Percentiles rank a stretch among this genome's conserved stretches.
Evolutionary conservation across 2,113 vertebrate species (phyloP).

Genomic region (Coptodon rendalli): DNA sequence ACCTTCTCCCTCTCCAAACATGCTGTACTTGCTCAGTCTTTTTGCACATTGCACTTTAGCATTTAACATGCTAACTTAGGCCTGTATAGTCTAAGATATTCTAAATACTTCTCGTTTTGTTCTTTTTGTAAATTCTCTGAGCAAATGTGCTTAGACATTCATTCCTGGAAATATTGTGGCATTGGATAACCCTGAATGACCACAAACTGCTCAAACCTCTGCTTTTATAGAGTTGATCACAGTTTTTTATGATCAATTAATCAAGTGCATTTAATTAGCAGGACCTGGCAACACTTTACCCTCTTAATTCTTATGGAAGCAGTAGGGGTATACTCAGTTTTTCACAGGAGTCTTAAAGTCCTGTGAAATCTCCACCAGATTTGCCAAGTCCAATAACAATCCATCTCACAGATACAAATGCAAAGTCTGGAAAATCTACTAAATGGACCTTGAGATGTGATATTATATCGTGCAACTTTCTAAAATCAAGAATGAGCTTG

Average conservation of each 20-base stretch:
- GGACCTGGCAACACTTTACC: background rate
- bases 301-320: background rate
- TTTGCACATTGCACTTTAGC: background rate
- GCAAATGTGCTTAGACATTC: background rate
- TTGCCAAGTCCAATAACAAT: background rate
- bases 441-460: background rate
- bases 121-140: background rate
- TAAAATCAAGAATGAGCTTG: background rate
- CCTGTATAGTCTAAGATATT: background rate
- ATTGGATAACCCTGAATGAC: background rate
- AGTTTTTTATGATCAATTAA: background rate
- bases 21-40: background rate
- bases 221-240: background rate
- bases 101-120: background rate
- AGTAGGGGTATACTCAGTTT: background rate
- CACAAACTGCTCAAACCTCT: background rate
- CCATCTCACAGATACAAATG: background rate
- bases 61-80: background rate
- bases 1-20: background rate
- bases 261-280: background rate
- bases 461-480: background rate
- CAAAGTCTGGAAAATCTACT: background rate
- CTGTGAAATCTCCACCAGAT: background rate
- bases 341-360: background rate
- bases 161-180: background rate